A percentile compares a stretch with the other conserved stretches of the same genome.
These are phyloP conservation scores for Bruchidius siliquastri DNA, from an alignment of 2,888 invertebrate genomes.

Conservation along the genomic window DNA sequence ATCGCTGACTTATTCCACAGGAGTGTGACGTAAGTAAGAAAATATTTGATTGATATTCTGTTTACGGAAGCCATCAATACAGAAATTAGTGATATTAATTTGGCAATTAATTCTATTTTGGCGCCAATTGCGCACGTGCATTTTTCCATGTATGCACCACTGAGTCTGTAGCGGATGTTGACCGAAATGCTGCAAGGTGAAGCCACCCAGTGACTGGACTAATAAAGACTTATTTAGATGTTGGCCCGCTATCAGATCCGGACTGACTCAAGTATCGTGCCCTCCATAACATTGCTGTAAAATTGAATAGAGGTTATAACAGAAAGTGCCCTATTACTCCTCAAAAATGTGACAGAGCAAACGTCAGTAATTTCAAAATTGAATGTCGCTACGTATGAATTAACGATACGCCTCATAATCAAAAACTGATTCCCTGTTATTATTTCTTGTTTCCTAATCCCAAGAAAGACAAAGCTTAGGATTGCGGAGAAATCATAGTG, in stretches of 20 bases:
- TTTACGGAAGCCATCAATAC: background rate
- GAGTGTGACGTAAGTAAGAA: background rate
- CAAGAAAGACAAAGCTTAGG: too few relatives aligned
- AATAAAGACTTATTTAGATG: background rate
- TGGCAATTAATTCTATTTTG: background rate
- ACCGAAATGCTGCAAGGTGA: background rate
- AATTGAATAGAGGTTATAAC: too few relatives aligned
- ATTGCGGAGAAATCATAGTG: too few relatives aligned
- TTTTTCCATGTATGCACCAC: background rate
- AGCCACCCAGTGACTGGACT: background rate
- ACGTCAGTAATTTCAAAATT: too few relatives aligned
- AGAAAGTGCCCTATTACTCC: too few relatives aligned
- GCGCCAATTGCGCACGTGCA: background rate
- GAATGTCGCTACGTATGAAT: too few relatives aligned
- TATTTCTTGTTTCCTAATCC: too few relatives aligned
- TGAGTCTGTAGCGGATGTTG: background rate
- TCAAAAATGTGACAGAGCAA: too few relatives aligned
- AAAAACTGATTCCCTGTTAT: too few relatives aligned
- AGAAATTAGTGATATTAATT: background rate
- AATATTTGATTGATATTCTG: background rate
- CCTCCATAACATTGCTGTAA: too few relatives aligned
- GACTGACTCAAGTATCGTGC: background rate
- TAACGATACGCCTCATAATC: too few relatives aligned
- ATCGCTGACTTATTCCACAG: background rate
- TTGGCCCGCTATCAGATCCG: background rate